Percentiles rank a stretch among this genome's conserved stretches.
These are phyloP conservation scores for Andrena camellia DNA, from an alignment of 2,888 invertebrate species.

Conservation along the genomic window DNA sequence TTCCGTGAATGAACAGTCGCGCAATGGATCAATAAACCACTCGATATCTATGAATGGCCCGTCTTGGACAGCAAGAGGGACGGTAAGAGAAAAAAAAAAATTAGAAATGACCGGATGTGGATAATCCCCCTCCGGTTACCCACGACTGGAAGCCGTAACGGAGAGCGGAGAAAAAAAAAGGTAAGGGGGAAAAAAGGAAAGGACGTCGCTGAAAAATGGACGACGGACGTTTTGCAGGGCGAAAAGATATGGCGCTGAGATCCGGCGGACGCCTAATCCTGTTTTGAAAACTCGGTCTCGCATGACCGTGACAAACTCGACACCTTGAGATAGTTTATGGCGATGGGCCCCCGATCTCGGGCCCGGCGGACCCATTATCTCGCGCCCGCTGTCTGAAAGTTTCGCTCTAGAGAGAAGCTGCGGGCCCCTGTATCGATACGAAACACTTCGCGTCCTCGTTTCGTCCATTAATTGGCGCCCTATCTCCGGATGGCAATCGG, in stretches of 20 bases:
- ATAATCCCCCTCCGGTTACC: conserved; percentile 76
- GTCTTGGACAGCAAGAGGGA: conserved; percentile 11
- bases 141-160: conserved; percentile 53
- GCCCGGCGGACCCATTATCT: conserved; percentile 61
- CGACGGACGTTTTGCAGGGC: conserved; percentile 76
- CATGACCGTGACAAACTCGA: conserved; percentile 81
- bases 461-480: conserved; percentile 69
- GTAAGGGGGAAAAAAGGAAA: conserved; percentile 47
- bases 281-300: conserved; percentile 81
- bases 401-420: conserved; percentile 32
- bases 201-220: conserved; percentile 77
- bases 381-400: conserved; percentile 35
- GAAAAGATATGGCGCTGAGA: conserved; percentile 64
- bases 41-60: conserved; percentile 75
- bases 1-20: conserved; percentile 54
- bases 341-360: conserved; percentile 52
- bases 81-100: conserved; percentile 67
- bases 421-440: conserved; percentile 54
- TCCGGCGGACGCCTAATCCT: conserved; percentile 78
- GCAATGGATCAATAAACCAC: conserved; percentile 72
- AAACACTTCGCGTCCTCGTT: conserved; percentile 48
- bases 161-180: conserved; percentile 51
- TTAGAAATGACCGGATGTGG: conserved; percentile 84
- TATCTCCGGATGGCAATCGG: conserved; percentile 65
- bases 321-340: conserved; percentile 79